Percentiles rank a stretch among this genome's conserved stretches.
These are phyloP conservation scores for Hipparchia sbordonii DNA, from an alignment of 2,888 invertebrate genomes.

Conservation along the genomic window DNA sequence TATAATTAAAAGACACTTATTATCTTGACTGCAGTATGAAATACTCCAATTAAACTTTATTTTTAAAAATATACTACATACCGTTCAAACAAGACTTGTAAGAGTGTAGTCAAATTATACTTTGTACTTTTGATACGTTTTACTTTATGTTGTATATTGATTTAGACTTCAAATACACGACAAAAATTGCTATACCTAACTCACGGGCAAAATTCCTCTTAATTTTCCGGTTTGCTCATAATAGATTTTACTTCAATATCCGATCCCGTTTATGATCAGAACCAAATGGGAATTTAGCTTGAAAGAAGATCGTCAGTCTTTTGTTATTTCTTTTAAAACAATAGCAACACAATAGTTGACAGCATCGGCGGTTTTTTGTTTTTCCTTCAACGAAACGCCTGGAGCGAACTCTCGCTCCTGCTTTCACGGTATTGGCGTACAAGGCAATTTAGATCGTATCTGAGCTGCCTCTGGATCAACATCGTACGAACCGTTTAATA, in stretches of 20 bases:
- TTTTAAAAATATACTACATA: background rate
- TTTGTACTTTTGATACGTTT: background rate
- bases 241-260: background rate
- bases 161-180: too few relatives aligned
- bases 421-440: conserved; percentile 27
- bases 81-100: background rate
- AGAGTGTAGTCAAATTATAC: background rate
- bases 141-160: too few relatives aligned
- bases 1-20: conserved; percentile 27
- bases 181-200: too few relatives aligned
- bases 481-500: conserved; percentile 30
- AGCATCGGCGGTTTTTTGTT: conserved; percentile 8
- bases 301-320: background rate
- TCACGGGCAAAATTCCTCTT: too few relatives aligned
- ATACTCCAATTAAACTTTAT: background rate
- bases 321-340: conserved; percentile 16
- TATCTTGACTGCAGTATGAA: conserved; percentile 1
- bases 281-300: background rate
- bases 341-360: conserved; percentile 17
- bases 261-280: too few relatives aligned
- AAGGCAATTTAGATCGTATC: conserved; percentile 38
- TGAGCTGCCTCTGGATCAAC: conserved; percentile 34
- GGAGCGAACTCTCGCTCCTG: conserved; percentile 28
- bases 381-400: conserved; percentile 29
- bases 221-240: background rate